Conservation (phyloP, 2,113 vertebrate genomes). For the Phalacrocorax brasilianus region DNA sequence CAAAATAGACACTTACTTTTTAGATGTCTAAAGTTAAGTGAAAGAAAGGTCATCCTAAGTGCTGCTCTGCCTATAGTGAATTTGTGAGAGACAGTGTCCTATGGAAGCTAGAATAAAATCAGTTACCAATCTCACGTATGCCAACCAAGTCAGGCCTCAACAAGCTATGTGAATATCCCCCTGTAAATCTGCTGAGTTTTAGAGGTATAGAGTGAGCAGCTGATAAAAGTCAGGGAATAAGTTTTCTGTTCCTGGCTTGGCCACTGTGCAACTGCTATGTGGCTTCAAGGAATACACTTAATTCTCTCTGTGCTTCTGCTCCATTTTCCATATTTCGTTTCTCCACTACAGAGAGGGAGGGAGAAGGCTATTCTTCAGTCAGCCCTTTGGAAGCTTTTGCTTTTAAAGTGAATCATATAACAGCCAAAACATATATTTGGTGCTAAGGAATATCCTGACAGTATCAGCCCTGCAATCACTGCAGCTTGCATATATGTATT, state of each 20-base stretch:
- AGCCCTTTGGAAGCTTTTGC: not conserved
- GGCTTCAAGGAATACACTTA: not conserved
- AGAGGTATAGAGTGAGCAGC: not conserved
- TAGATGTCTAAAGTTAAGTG: not conserved
- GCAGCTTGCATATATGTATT: not conserved
- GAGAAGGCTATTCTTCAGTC: not conserved
- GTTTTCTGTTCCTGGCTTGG: not conserved
- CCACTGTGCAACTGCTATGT: not conserved
- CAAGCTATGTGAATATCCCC: not conserved
- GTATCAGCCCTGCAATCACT: not conserved
- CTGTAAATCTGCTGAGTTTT: not conserved
- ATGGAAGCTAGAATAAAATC: not conserved
- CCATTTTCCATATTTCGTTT: not conserved
- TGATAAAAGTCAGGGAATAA: not conserved
- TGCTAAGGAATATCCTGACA: not conserved
- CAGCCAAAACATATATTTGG: not conserved
- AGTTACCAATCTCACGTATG: not conserved
- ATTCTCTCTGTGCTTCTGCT: not conserved
- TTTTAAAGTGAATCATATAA: not conserved
- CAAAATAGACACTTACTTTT: not conserved
- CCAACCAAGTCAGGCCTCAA: not conserved
- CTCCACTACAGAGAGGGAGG: not conserved
- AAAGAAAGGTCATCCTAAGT: not conserved
- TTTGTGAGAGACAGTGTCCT: not conserved
- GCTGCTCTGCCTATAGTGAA: not conserved